Evolutionary conservation across 1,140 invertebrate genomes (phyloP).

Genomic region (Solen grandis): DNA sequence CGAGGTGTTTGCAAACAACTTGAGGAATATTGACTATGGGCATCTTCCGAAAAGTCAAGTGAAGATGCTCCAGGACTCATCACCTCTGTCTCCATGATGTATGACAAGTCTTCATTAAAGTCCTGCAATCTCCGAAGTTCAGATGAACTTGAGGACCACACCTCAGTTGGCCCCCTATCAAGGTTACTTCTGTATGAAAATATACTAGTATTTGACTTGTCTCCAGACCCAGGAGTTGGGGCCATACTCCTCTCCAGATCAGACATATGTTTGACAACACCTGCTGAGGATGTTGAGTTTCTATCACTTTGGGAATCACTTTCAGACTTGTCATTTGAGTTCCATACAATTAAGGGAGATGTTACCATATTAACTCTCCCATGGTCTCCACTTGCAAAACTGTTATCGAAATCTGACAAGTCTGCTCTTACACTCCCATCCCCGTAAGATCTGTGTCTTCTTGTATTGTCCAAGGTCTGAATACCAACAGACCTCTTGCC

Average conservation of each 20-base stretch:
- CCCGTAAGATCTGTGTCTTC: constrained; percentile 1
- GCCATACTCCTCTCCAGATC: constrained; percentile 13
- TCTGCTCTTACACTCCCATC: constrained; percentile 13
- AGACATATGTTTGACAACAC: constrained; percentile 28
- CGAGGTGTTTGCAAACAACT: constrained; percentile 4
- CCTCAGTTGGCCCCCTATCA: constrained; percentile 54
- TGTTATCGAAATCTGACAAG: constrained; percentile 32
- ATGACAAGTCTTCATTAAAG: constrained; percentile 59
- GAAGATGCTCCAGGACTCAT: constrained; percentile 52
- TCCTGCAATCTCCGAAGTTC: constrained; percentile 34
- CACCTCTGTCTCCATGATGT: constrained; percentile 62
- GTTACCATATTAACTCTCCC: constrained; percentile 33
- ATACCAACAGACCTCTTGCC: constrained; percentile 46
- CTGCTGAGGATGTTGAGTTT: constrained; percentile 45
- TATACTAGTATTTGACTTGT: constrained; percentile 41
- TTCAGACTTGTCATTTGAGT: constrained; percentile 61
- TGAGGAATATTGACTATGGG: constrained; percentile 20
- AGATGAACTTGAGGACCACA: constrained; percentile 60
- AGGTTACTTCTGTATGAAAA: constrained; percentile 51
- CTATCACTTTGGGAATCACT: constrained; percentile 52
- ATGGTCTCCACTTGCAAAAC: constrained; percentile 20
- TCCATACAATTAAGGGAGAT: constrained; percentile 69
- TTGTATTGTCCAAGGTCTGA: constrained; percentile 16
- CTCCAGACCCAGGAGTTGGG: constrained; percentile 32
- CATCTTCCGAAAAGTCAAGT: constrained; percentile 18